Base-by-base conservation (phyloP, 2,888 invertebrate species). In the Yponomeuta sedellus region DNA sequence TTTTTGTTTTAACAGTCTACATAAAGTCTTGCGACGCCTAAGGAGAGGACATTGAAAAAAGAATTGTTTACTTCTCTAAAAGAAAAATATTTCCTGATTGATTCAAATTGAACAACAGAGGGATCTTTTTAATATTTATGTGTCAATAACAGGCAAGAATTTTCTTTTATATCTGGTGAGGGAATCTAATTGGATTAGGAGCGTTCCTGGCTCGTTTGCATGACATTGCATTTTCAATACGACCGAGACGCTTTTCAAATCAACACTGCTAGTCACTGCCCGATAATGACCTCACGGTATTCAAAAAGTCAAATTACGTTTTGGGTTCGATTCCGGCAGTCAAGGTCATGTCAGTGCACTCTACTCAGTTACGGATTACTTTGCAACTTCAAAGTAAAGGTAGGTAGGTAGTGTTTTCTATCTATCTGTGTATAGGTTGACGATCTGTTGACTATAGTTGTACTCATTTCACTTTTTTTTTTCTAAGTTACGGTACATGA, bases 141-240 rank as follows among this genome's bases (percentile, higher is more conserved):
- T 74, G 77, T 78, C 81, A 83, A 85, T 85, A 82, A 84, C 81
- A 81, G 78, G 19, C 74, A 73, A 76, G 77, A 81, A 81, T 84
- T 83, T 83, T 79, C 81, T 82, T 81, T 34, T n/a, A 12, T 79
- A 80, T 80, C 79, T 81, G 75, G 79, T 80, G 82, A 84, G 82
- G 83, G 78, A 82, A 77, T 85, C 80, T 88, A 86, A 89, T 88
- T 85, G 79, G 86, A 87, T 90, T 88, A 87, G 75, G 73, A 75
- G 80, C 79, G 80, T 82, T 79, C 80, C 78, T 76, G 79, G 80
- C 83, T 88, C 88, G 86, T 89, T 90, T 89, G 89, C 89, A 90
- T 90, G 84, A 89, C 79, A 88, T 89, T 86, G 87, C 88, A 89
- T 89, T 90, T 90, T 87, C 86, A 87, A 75, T 76, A 79, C 79